Evolutionary conservation across 2,888 invertebrate genomes (phyloP).

Genomic region (Aricia artaxerxes): DNA sequence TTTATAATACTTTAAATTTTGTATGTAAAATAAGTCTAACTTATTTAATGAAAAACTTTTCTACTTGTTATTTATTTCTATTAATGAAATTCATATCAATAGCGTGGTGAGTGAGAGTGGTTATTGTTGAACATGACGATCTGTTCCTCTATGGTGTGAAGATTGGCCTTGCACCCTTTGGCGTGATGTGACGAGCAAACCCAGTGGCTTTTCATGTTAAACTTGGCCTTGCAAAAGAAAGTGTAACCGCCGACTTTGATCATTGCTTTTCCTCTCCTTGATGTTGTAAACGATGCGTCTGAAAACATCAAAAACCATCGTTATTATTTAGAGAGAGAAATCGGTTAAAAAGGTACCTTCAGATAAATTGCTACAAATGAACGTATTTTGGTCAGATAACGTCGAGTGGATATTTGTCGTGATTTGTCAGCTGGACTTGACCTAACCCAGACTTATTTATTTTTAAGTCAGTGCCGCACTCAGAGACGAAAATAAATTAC

Average conservation of each 20-base stretch:
- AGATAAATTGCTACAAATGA: no score
- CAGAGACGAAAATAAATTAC: no score
- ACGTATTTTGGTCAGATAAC: no score
- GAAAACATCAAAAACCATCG: neutral
- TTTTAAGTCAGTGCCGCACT: no score
- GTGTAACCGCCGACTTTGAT: neutral
- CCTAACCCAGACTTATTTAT: no score
- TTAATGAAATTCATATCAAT: neutral
- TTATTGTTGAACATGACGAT: neutral
- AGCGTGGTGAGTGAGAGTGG: slow-evolving; percentile 8
- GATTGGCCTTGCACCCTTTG: slow-evolving; percentile 3
- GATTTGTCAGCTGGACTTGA: no score
- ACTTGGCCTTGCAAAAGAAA: neutral
- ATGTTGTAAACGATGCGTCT: neutral
- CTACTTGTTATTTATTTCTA: neutral
- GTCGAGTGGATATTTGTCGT: no score
- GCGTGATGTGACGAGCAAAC: slow-evolving; percentile 6
- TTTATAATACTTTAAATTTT: no score
- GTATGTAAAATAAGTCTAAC: no score
- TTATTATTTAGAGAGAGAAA: no score
- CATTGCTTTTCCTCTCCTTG: neutral
- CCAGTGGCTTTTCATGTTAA: neutral
- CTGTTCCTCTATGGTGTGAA: neutral
- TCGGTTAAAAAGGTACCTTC: no score
- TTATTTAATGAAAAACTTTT: no score